These are phyloP conservation scores for Campoletis raptor DNA, from an alignment of 2,888 invertebrate species.

Conservation along the genomic window DNA sequence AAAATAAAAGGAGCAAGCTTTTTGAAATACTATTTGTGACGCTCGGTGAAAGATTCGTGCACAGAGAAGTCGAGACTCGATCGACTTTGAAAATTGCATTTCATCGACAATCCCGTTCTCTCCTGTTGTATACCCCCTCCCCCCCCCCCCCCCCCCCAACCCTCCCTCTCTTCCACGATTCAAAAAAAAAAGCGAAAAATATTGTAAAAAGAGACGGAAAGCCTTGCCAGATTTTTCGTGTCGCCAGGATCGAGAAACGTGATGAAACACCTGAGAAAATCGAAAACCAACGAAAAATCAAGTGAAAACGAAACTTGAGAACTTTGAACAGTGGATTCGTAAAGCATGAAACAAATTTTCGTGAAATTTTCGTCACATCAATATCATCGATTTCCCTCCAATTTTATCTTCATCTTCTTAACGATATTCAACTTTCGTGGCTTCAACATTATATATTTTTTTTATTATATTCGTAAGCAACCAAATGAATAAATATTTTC, in stretches of 20 bases:
- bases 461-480: too few species aligned
- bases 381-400: slow-evolving; percentile 1
- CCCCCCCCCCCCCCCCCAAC: neutral
- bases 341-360: neutral
- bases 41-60: neutral
- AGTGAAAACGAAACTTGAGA: neutral
- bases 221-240: neutral
- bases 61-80: neutral
- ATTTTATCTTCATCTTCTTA: neutral
- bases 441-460: too few species aligned
- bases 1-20: neutral
- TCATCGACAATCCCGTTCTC: slow-evolving; percentile 37
- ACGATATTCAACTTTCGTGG: too few species aligned
- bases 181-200: neutral
- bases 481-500: too few species aligned
- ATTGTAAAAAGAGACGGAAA: neutral
- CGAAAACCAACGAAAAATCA: neutral
- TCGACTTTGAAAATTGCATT: slow-evolving; percentile 53
- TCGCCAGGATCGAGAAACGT: neutral
- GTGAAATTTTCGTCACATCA: slow-evolving; percentile 22
- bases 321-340: neutral
- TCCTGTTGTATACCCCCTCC: neutral
- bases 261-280: neutral
- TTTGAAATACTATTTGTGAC: slow-evolving; percentile 17
- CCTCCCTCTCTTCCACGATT: neutral